Conservation (phyloP, 2,888 invertebrate genomes). For the Drosophila stalkeri region DNA sequence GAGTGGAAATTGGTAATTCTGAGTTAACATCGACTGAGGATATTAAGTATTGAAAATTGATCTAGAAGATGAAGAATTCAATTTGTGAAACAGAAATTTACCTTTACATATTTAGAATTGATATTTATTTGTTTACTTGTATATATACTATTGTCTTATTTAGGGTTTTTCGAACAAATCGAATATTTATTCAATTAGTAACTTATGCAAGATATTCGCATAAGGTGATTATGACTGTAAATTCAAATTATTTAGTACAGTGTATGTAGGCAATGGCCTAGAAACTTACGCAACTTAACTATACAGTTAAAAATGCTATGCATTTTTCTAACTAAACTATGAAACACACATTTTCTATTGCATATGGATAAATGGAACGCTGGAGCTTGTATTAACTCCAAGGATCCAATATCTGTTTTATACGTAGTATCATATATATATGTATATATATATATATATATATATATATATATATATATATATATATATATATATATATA, state of each 20-base stretch:
- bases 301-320: background rate
- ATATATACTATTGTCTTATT: no score
- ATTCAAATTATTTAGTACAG: background rate
- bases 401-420: conserved; percentile 3
- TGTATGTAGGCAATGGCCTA: background rate
- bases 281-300: background rate
- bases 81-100: background rate
- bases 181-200: background rate
- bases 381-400: conserved; percentile 21
- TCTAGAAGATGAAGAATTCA: background rate
- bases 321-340: conserved; percentile 3
- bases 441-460: background rate
- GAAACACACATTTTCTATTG: conserved; percentile 7
- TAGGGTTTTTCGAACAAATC: background rate
- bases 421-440: background rate
- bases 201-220: background rate
- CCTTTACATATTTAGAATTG: no score
- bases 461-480: background rate
- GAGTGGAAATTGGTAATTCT: background rate
- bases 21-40: background rate
- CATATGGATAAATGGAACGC: background rate
- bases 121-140: no score
- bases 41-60: background rate
- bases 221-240: no score
- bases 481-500: no score